Base-by-base conservation (phyloP, 2,113 vertebrate genomes). In the Chitala chitala region DNA sequence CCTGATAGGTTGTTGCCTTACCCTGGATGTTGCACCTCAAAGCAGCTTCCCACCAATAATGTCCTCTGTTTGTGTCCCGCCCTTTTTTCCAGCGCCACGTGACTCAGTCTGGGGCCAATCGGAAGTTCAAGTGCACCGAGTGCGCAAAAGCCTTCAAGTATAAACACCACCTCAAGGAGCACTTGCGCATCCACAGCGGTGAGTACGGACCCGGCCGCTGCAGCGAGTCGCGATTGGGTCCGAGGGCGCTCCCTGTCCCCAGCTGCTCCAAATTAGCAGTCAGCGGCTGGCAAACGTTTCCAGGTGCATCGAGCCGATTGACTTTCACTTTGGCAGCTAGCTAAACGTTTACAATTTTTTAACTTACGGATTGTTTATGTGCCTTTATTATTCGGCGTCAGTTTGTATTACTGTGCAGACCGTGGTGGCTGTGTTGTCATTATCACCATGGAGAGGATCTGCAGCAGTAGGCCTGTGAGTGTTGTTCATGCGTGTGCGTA, bases 101-200 rank as follows among this genome's bases (percentile, higher is more conserved):
- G 80, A 89, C 89, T 1, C 94, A 91, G 84, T 93, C 92, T 70
- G 92, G 93, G 46, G 94, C 94, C 73, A 93, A 93, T 78, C 91
- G 97, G 80, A 99, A 98, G 84, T 99, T 99, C 87, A 98, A 98
- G 88, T 99, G 97, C 80, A 96, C 92, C 79, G 96, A 98, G 84
- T 99, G 97, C 86, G 92, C 92, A 86, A 99, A 99, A 90, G 96
- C 97, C 86, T 98, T 98, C 89, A 99, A 98, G 83, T 98, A 99
- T 78, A 99, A 98, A 77, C 96, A 98, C 82, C 96, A 99, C 84
- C 92, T 99, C 84, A 99, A 99, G 88, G 97, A 99, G 86, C 97
- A 99, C 86, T 91, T 99, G 88, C 92, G 97, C 88, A 99, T 99
- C 79, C 97, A 99, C 86, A 99, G 97, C 68, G 97, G 97, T 99